These are phyloP conservation scores for Myocastor coypus DNA, from an alignment of 2,113 vertebrate species.

Conservation along the genomic window DNA sequence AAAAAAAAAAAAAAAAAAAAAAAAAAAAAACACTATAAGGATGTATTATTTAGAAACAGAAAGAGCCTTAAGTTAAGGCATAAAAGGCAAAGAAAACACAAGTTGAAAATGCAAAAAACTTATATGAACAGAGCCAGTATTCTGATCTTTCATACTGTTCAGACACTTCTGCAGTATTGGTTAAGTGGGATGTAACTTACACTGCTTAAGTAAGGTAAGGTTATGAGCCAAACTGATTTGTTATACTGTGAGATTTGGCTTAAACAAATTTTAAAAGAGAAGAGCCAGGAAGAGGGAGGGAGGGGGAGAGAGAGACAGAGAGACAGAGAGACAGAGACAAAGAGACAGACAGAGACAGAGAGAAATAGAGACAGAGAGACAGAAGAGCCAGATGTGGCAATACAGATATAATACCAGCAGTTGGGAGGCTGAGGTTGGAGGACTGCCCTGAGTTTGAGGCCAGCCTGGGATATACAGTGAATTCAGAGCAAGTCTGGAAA, in stretches of 20 bases:
- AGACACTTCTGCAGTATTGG: not conserved
- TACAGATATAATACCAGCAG: not conserved
- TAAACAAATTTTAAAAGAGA: not conserved
- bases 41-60: not conserved
- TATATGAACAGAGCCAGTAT: not conserved
- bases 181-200: not conserved
- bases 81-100: not conserved
- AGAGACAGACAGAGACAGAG: too few relatives aligned
- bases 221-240: not conserved
- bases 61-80: not conserved
- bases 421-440: not conserved
- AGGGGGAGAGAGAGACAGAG: too few relatives aligned
- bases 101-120: not conserved
- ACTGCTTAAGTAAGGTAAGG: not conserved
- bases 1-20: too few relatives aligned
- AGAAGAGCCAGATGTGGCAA: not conserved
- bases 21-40: not conserved
- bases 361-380: too few relatives aligned
- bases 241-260: not conserved
- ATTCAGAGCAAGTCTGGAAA: not conserved
- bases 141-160: fast-evolving
- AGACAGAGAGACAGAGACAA: too few relatives aligned
- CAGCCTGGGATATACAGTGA: not conserved
- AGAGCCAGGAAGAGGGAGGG: too few relatives aligned
- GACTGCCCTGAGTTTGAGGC: not conserved